Percentiles rank a stretch among this genome's conserved stretches.
Conservation (phyloP, 2,888 invertebrate species). For the Aporophyla lueneburgensis region DNA sequence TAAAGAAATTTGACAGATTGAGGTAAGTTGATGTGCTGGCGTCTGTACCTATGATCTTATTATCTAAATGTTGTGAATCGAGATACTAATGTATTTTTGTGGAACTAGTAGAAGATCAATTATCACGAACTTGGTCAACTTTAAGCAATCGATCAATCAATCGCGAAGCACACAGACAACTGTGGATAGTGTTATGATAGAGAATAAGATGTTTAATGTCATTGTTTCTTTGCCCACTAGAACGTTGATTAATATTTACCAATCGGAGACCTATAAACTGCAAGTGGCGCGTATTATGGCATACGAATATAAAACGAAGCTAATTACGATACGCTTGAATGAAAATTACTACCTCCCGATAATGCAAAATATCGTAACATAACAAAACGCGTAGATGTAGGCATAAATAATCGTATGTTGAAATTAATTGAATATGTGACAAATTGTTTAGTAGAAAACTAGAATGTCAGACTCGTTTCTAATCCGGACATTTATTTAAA, state of each 20-base stretch:
- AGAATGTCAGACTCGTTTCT: not conserved
- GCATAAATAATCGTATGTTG: not conserved
- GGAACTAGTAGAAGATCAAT: not conserved
- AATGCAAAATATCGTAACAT: slow-evolving; percentile 31
- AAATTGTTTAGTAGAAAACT: not conserved
- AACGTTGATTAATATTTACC: slow-evolving; percentile 11
- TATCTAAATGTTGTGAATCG: not conserved
- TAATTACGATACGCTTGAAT: slow-evolving; percentile 51
- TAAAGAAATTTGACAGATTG: too few species aligned
- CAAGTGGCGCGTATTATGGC: slow-evolving; percentile 1
- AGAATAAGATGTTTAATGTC: not conserved
- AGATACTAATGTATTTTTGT: too few species aligned
- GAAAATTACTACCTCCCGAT: slow-evolving; percentile 46
- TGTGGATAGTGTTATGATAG: not conserved
- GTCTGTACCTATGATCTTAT: not conserved
- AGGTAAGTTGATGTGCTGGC: too few species aligned
- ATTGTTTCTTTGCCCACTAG: not conserved
- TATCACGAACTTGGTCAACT: not conserved
- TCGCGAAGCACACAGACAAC: too few species aligned
- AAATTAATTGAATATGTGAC: not conserved
- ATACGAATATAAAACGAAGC: slow-evolving; percentile 34
- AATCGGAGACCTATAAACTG: not conserved
- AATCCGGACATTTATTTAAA: not conserved
- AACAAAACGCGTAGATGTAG: slow-evolving; percentile 9
- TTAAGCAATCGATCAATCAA: too few species aligned